These are phyloP conservation scores for Hypomesus transpacificus DNA, from an alignment of 2,113 vertebrate genomes.

Conservation along the genomic window DNA sequence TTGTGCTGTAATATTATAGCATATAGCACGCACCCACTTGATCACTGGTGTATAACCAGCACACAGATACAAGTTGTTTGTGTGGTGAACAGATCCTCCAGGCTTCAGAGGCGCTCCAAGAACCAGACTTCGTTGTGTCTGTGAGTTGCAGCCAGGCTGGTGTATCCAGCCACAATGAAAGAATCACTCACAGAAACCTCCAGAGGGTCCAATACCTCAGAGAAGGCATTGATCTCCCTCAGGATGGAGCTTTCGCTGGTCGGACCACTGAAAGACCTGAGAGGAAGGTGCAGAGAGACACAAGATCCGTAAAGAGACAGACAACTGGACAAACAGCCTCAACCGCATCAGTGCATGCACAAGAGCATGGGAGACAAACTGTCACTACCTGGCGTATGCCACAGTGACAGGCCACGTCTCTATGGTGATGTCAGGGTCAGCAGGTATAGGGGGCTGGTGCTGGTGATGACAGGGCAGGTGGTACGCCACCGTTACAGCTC, in stretches of 20 bases:
- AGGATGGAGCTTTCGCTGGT: constrained; percentile 65
- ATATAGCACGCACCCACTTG: no score
- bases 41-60: no score
- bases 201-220: constrained; percentile 56
- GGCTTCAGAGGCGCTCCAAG: constrained; percentile 49
- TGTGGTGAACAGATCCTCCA: no score
- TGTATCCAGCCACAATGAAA: constrained; percentile 68
- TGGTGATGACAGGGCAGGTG: constrained; percentile 66
- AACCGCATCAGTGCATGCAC: neutral
- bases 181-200: constrained; percentile 60
- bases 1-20: no score
- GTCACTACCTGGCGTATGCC: constrained; percentile 65
- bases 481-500: constrained; percentile 63
- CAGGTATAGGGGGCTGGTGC: constrained; percentile 55
- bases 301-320: neutral
- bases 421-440: constrained; percentile 59
- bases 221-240: constrained; percentile 59
- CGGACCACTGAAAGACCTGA: constrained; percentile 64
- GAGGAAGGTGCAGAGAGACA: neutral
- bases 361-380: neutral
- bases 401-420: constrained; percentile 70
- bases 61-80: no score
- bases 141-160: constrained; percentile 61
- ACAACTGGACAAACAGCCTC: neutral
- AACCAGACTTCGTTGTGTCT: constrained; percentile 73